Percentiles rank a stretch among this genome's conserved stretches.
Conservation (phyloP, 2,888 invertebrate species). For the Cataglyphis livida region DNA sequence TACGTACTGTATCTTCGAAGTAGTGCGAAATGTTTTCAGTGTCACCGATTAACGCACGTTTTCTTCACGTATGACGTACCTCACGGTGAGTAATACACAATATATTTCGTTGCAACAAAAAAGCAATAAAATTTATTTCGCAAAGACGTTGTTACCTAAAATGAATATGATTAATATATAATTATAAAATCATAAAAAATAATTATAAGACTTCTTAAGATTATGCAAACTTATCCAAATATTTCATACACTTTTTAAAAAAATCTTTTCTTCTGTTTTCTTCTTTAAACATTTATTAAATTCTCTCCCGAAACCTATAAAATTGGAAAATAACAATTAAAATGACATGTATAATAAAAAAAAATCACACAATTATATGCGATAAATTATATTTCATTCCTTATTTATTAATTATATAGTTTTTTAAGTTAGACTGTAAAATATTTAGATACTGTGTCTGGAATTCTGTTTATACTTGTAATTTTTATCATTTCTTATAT, state of each 20-base stretch:
- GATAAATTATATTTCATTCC: background rate
- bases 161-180: background rate
- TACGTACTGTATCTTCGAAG: background rate
- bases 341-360: too few species aligned
- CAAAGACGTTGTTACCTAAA: background rate
- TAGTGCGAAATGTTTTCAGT: slow-evolving; percentile 18
- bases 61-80: slow-evolving; percentile 30
- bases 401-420: background rate
- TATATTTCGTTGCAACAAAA: background rate
- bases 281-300: too few species aligned
- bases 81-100: slow-evolving; percentile 40
- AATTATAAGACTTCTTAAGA: background rate
- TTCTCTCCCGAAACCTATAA: too few species aligned
- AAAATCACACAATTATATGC: background rate
- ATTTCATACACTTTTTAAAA: too few species aligned
- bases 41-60: background rate
- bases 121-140: background rate
- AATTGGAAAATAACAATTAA: too few species aligned
- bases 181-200: background rate
- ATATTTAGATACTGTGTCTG: background rate
- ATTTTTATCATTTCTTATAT: background rate
- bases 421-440: background rate
- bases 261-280: too few species aligned
- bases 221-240: background rate
- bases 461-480: background rate